Conservation (phyloP, 2,113 vertebrate genomes). For the Petaurus breviceps region DNA sequence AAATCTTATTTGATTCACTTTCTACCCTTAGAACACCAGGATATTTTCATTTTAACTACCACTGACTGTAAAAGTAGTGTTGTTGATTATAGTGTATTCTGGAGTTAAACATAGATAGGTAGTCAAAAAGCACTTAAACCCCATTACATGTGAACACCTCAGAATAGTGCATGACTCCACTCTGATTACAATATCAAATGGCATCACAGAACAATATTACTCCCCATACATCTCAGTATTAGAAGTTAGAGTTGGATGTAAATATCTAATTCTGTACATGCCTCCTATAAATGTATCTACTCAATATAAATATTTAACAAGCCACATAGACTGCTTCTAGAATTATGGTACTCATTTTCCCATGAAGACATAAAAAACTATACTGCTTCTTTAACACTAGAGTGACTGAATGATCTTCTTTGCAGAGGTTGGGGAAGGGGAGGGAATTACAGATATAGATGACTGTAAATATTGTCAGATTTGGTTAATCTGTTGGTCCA, state of each 20-base stretch:
- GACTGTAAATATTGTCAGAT: not conserved
- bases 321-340: not conserved
- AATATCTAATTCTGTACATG: not conserved
- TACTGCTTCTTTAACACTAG: not conserved
- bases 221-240: not conserved
- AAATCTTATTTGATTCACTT: slow-evolving; percentile 3
- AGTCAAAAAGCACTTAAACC: not conserved
- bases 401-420: not conserved
- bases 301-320: not conserved
- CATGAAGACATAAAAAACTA: not conserved
- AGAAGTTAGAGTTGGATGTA: not conserved
- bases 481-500: not conserved
- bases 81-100: not conserved
- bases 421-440: not conserved
- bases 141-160: not conserved
- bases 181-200: not conserved
- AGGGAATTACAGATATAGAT: not conserved
- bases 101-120: not conserved
- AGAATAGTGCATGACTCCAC: not conserved
- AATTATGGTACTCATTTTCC: not conserved
- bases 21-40: slow-evolving; percentile 22
- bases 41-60: not conserved
- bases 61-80: not conserved
- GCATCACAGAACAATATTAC: not conserved
- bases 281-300: not conserved